Base-by-base conservation (phyloP, 2,113 vertebrate species). In the Macrotis lagotis region DNA sequence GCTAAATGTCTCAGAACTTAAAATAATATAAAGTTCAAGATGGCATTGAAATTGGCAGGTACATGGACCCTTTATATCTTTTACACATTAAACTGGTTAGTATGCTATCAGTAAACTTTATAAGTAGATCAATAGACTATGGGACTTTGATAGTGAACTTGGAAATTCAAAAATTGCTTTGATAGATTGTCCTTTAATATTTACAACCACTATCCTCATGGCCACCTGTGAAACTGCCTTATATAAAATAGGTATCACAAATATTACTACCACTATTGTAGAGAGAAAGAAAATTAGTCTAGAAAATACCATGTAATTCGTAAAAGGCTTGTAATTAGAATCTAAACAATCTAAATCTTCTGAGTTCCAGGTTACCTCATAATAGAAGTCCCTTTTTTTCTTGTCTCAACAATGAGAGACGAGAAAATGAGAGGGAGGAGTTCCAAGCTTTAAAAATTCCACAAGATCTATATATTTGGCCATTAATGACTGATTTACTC, bases 401-500 rank as follows among this genome's bases (percentile, higher is more conserved):
- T 44, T 83, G n/a, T 83, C 66, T 24, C 66, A 83, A 24, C 95
- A 52, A 53, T 49, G 53, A 55, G 26, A 74, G 5, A 94, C 22
- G 14, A 55, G 92, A 93, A 37, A 0, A 25, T 3, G 37, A 31
- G 74, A 50, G 25, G 8, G 16, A 94, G 14, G 16, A 51, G 66
- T 47, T 26, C 53, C 0, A 59, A 6, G 88, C 8, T 93, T 90
- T 59, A 14, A 51, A 97, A 89, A 50, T 97, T 96, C 96, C 97
- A 91, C 52, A 97, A 96, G 97, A 88, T 95, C 96, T 94, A 95
- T 98, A 96, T 94, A 93, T 96, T 95, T 98, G 51, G 22, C 96
- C 92, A 98, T 97, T 98, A 97, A 97, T 96, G 97, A 51, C 31
- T 97, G 97, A 97, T 98, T 98, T 98, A 98, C 97, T 97, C 96